Evolutionary conservation across 2,888 invertebrate genomes (phyloP).

Genomic region (Chymomyza amoena): DNA sequence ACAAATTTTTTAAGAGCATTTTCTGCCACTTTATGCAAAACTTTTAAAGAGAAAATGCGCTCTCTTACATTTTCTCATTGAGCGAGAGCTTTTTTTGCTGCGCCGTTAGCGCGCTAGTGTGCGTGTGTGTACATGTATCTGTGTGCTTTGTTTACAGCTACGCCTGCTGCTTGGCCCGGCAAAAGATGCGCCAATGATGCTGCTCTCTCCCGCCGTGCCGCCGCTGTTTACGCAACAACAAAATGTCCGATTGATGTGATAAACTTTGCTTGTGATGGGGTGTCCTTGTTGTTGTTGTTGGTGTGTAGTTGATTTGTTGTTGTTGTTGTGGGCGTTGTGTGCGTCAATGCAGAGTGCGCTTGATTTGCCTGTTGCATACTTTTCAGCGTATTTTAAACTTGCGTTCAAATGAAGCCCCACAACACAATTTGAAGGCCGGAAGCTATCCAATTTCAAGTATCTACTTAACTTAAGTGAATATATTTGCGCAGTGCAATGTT

Average conservation of each 20-base stretch:
- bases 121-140: slow-evolving; percentile 4
- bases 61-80: background rate
- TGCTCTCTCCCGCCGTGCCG: background rate
- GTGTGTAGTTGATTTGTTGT: background rate
- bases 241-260: slow-evolving; percentile 4
- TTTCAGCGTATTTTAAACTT: background rate
- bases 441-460: background rate
- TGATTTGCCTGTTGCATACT: slow-evolving; percentile 8
- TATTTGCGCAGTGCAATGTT: too few relatives aligned
- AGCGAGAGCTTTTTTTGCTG: background rate
- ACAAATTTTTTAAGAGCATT: background rate
- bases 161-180: slow-evolving; percentile 6
- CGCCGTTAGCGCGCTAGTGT: background rate
- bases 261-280: background rate
- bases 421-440: background rate
- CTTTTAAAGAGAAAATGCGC: background rate
- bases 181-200: background rate
- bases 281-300: background rate
- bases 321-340: slow-evolving; percentile 5
- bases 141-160: slow-evolving; percentile 10
- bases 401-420: too few relatives aligned
- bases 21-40: background rate
- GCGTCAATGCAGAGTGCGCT: slow-evolving; percentile 12
- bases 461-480: background rate
- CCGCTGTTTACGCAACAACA: background rate